Conservation (phyloP, 1,140 invertebrate genomes). For the Eumaeus atala region DNA sequence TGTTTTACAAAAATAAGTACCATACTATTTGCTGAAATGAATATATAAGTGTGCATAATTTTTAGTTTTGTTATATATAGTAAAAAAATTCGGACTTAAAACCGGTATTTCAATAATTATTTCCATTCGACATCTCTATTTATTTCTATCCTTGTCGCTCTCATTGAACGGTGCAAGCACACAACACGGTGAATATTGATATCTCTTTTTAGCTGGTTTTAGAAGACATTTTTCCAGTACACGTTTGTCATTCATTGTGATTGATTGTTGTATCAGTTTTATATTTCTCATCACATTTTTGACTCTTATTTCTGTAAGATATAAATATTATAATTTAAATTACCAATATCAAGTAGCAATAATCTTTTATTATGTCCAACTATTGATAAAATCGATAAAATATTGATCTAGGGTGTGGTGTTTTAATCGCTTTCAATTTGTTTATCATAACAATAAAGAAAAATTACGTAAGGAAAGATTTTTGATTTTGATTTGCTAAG, state of each 20-base stretch:
- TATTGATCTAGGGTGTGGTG: conserved; percentile 46
- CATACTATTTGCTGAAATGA: too few species aligned
- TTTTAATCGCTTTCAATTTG: conserved; percentile 38
- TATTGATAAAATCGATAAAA: conserved; percentile 19
- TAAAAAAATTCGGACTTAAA: not conserved
- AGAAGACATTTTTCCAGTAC: conserved; percentile 12
- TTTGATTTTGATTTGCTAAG: conserved; percentile 31
- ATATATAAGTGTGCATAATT: too few species aligned
- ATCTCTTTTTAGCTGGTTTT: conserved; percentile 11
- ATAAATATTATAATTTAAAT: not conserved
- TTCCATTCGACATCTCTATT: conserved; percentile 1
- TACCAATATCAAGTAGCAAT: not conserved
- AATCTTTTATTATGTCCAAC: conserved; percentile 9
- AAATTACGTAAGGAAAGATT: conserved; percentile 27
- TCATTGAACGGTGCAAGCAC: not conserved
- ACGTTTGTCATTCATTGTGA: conserved; percentile 14
- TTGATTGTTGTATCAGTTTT: not conserved
- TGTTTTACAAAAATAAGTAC: too few species aligned
- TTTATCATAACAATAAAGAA: conserved; percentile 9
- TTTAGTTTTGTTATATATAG: not conserved
- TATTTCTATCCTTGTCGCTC: conserved; percentile 16
- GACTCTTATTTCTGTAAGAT: conserved; percentile 1
- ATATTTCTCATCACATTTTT: too few species aligned
- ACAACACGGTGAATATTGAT: not conserved
- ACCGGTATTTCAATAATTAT: not conserved